Evolutionary conservation across 1,140 invertebrate species (phyloP).

Genomic region (Nasonia vitripennis): DNA sequence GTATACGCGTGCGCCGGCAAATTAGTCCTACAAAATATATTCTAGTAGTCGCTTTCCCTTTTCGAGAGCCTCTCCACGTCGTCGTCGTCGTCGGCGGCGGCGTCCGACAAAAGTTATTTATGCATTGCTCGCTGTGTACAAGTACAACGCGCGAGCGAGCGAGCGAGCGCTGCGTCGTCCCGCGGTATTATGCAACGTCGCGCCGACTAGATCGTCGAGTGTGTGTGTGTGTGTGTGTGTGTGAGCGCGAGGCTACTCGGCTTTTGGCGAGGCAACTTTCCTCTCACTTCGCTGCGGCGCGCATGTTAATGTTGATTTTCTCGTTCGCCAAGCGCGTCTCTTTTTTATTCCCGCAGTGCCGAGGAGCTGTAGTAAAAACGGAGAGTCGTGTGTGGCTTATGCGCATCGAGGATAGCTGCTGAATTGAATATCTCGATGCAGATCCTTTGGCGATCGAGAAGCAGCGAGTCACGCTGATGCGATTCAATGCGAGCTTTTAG

Average conservation of each 20-base stretch:
- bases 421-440: no score
- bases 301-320: constrained; percentile 42
- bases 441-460: no score
- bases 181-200: constrained; percentile 23
- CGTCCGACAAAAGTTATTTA: constrained; percentile 40
- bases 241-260: constrained; percentile 33
- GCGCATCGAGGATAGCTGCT: no score
- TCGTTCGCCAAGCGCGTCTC: constrained; percentile 13
- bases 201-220: constrained; percentile 29
- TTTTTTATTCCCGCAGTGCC: background rate
- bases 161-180: constrained; percentile 2
- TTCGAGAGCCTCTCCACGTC: constrained; percentile 23
- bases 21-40: constrained; percentile 33
- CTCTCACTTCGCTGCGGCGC: constrained; percentile 49
- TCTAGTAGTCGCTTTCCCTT: constrained; percentile 46
- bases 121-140: constrained; percentile 17
- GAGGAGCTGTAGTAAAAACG: constrained; percentile 4
- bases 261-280: constrained; percentile 62
- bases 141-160: background rate
- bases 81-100: background rate
- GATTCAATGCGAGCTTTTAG: no score
- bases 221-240: background rate
- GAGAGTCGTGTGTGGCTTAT: background rate
- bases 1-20: constrained; percentile 16
- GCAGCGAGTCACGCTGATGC: no score